Evolutionary conservation across 2,888 invertebrate species (phyloP).

Genomic region (Gonocerus acuteangulatus): DNA sequence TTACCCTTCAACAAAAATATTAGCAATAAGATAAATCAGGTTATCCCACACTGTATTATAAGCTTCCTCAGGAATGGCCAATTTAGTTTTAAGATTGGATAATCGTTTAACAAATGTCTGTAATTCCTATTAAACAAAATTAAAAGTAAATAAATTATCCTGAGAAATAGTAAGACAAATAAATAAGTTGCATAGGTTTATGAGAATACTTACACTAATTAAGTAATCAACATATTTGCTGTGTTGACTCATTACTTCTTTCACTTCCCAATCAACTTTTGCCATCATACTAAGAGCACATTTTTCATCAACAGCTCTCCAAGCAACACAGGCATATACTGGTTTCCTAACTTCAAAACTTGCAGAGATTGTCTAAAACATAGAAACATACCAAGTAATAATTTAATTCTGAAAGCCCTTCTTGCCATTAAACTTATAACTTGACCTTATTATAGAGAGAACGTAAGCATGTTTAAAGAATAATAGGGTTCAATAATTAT

Average conservation of each 20-base stretch:
- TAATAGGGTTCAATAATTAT: no score
- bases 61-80: slow-evolving; percentile 64
- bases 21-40: slow-evolving; percentile 75
- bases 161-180: neutral
- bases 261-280: slow-evolving; percentile 89
- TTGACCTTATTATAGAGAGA: no score
- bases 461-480: no score
- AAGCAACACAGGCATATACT: slow-evolving; percentile 78
- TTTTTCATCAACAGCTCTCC: slow-evolving; percentile 68
- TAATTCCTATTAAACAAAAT: slow-evolving; percentile 49
- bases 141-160: neutral
- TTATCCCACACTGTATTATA: slow-evolving; percentile 75
- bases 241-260: slow-evolving; percentile 90
- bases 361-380: slow-evolving; percentile 59
- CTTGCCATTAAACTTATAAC: no score
- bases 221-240: slow-evolving; percentile 78
- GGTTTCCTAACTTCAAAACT: slow-evolving; percentile 71
- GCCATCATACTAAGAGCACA: slow-evolving; percentile 76
- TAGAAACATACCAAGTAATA: slow-evolving; percentile 21
- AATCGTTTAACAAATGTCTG: slow-evolving; percentile 72
- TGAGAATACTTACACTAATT: slow-evolving; percentile 49
- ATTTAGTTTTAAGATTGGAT: slow-evolving; percentile 60
- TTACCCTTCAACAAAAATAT: slow-evolving; percentile 86
- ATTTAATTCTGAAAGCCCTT: neutral
- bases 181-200: neutral